These are phyloP conservation scores for Rhingia campestris DNA, from an alignment of 2,888 invertebrate species.

Conservation along the genomic window DNA sequence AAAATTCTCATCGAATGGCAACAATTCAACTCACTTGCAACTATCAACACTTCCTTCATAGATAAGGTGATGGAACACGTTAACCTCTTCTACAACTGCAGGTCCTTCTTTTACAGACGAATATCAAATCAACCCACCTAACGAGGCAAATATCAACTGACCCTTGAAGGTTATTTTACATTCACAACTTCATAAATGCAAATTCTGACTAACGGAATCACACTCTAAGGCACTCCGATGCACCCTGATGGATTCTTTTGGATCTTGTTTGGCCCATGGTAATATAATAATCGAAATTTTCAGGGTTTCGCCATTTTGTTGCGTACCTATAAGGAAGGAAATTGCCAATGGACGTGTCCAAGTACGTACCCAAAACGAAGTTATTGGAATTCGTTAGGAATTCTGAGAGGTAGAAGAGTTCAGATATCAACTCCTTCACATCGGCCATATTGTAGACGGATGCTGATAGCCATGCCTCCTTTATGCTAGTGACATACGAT, in stretches of 20 bases:
- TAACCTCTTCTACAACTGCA: slow-evolving; percentile 94
- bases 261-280: slow-evolving; percentile 97
- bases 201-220: slow-evolving; percentile 97
- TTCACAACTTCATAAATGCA: slow-evolving; percentile 85
- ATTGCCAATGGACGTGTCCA: too few species aligned
- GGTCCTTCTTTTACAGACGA: slow-evolving; percentile 97
- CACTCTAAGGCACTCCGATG: slow-evolving; percentile 97
- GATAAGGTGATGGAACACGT: slow-evolving; percentile 99
- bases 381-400: slow-evolving; percentile 96
- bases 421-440: slow-evolving; percentile 99
- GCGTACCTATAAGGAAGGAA: slow-evolving; percentile 86
- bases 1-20: not conserved
- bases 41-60: slow-evolving; percentile 99
- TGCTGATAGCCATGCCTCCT: slow-evolving; percentile 98
- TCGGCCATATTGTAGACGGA: slow-evolving; percentile 99
- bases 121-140: slow-evolving; percentile 99
- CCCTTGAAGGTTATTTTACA: not conserved
- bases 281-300: slow-evolving; percentile 97
- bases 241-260: slow-evolving; percentile 96
- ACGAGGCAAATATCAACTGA: not conserved
- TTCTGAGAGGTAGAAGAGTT: slow-evolving; percentile 99
- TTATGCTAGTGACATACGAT: slow-evolving; percentile 98
- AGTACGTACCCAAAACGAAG: slow-evolving; percentile 93
- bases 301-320: slow-evolving; percentile 97
- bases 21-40: slow-evolving; percentile 88